Evolutionary conservation across 2,888 invertebrate genomes (phyloP).

Genomic region (Syrphus vitripennis): DNA sequence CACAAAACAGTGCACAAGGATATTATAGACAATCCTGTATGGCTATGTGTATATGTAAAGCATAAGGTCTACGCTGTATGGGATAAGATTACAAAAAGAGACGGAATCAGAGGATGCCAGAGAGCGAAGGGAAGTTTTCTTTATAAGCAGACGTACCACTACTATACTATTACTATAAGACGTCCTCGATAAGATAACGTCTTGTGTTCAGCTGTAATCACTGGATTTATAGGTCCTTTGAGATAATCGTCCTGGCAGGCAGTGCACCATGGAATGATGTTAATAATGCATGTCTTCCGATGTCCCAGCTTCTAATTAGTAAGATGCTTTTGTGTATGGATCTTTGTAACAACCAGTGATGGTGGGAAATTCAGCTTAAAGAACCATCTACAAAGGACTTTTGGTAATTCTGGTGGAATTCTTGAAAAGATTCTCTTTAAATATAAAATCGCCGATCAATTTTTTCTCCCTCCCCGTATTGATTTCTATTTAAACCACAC

Average conservation of each 20-base stretch:
- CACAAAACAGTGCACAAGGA: slow-evolving; percentile 55
- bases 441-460: slow-evolving; percentile 41
- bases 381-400: not conserved
- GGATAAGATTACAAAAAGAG: slow-evolving; percentile 51
- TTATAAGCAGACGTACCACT: slow-evolving; percentile 3
- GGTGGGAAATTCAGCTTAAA: slow-evolving; percentile 1
- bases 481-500: slow-evolving; percentile 64
- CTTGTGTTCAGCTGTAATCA: slow-evolving; percentile 72
- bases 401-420: not conserved
- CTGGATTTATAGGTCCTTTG: slow-evolving; percentile 72
- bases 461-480: slow-evolving; percentile 56
- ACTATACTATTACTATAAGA: slow-evolving; percentile 18
- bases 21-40: not conserved
- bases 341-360: not conserved
- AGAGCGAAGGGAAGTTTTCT: slow-evolving; percentile 16
- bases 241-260: slow-evolving; percentile 69
- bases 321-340: slow-evolving; percentile 26
- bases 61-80: slow-evolving; percentile 49
- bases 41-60: slow-evolving; percentile 15
- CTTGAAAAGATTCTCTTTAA: slow-evolving; percentile 41
- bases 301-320: slow-evolving; percentile 71
- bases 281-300: slow-evolving; percentile 68
- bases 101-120: slow-evolving; percentile 15
- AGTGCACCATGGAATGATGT: slow-evolving; percentile 62
- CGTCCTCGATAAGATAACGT: slow-evolving; percentile 67